Evolutionary conservation across 2,888 invertebrate genomes (phyloP).

Genomic region (Stegana nigrithorax): DNA sequence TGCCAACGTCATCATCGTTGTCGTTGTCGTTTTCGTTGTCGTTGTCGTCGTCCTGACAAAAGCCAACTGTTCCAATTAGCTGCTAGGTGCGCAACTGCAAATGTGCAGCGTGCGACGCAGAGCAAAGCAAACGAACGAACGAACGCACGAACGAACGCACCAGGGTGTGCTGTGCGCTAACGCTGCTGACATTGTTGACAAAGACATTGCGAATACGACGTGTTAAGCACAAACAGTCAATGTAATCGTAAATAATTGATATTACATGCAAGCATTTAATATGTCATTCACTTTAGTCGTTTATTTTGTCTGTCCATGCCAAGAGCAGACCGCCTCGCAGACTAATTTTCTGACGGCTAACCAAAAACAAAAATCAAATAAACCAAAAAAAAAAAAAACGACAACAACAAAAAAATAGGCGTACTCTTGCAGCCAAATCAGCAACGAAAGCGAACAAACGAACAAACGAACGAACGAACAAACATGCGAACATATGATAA

Average conservation of each 20-base stretch:
- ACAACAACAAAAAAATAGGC: slow-evolving; percentile 4
- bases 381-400: no score
- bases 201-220: slow-evolving; percentile 6
- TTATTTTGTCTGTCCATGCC: background rate
- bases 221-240: slow-evolving; percentile 1
- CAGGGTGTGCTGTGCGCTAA: no score
- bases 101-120: background rate
- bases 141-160: no score
- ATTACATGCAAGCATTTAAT: slow-evolving; percentile 45
- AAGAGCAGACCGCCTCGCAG: background rate
- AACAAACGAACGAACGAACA: background rate
- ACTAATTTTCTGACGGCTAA: background rate
- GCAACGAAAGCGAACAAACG: background rate
- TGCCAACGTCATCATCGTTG: no score
- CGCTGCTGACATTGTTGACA: background rate
- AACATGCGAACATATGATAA: background rate
- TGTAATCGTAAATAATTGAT: slow-evolving; percentile 50
- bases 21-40: no score
- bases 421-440: background rate
- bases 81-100: background rate
- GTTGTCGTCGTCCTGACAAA: background rate
- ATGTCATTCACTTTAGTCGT: slow-evolving; percentile 25
- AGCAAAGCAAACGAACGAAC: no score
- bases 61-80: slow-evolving; percentile 2
- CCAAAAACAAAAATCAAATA: no score